Evolutionary conservation across 2,888 invertebrate species (phyloP).

Genomic region (Anoplius nigerrimus): DNA sequence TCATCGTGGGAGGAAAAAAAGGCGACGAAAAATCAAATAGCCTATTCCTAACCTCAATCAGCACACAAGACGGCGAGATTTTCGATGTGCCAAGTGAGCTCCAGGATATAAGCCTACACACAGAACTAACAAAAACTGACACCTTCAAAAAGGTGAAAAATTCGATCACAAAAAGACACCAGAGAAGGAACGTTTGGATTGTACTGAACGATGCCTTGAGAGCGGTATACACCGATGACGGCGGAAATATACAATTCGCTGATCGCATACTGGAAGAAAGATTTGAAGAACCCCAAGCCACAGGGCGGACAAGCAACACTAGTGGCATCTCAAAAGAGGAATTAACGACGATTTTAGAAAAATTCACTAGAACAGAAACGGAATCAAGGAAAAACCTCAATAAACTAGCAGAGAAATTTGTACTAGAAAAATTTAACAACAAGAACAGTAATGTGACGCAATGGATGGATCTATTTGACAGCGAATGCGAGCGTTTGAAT

Average conservation of each 20-base stretch:
- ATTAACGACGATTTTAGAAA: conserved; percentile 19
- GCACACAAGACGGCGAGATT: conserved; percentile 17
- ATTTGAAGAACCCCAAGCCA: conserved; percentile 19
- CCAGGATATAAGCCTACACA: conserved; percentile 21
- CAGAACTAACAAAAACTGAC: conserved; percentile 15
- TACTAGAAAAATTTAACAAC: neutral
- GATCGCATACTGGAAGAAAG: conserved; percentile 18
- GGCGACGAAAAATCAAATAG: conserved; percentile 21
- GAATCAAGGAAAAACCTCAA: conserved; percentile 10
- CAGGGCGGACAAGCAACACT: conserved; percentile 12
- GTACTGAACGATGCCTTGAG: conserved; percentile 11
- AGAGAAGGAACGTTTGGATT: conserved; percentile 25
- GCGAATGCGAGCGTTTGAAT: conserved; percentile 13
- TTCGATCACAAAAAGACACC: conserved; percentile 24
- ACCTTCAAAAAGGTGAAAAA: conserved; percentile 27
- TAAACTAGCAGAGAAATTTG: conserved; percentile 6
- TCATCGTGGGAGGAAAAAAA: conserved; percentile 18
- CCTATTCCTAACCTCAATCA: conserved; percentile 22
- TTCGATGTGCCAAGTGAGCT: conserved; percentile 23
- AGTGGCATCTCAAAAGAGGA: conserved; percentile 20
- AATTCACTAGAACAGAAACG: conserved; percentile 19
- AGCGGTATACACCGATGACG: conserved; percentile 20
- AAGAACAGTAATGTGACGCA: neutral
- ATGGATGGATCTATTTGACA: neutral
- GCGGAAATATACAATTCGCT: conserved; percentile 23